Evolutionary conservation across 1,140 invertebrate species (phyloP).

Genomic region (Globodera rostochiensis): DNA sequence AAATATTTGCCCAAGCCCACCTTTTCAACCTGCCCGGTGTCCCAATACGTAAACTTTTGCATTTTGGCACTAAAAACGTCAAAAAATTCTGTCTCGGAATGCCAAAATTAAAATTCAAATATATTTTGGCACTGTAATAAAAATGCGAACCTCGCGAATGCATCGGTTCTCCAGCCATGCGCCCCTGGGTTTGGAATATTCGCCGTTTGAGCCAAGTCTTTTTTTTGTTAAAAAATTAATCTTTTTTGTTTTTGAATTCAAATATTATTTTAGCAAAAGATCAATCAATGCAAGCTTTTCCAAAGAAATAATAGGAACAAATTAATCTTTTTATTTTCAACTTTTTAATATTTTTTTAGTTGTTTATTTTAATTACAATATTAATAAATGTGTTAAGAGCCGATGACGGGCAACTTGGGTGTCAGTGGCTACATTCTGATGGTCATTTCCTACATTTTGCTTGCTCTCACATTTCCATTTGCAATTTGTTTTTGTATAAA

Average conservation of each 20-base stretch:
- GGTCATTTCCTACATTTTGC: constrained; percentile 72
- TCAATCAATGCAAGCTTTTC: no score
- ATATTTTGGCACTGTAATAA: not conserved
- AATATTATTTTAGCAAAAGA: no score
- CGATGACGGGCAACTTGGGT: constrained; percentile 33
- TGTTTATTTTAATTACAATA: no score
- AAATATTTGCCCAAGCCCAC: not conserved
- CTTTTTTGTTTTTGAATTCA: not conserved
- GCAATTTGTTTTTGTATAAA: constrained; percentile 91
- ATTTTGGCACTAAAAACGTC: no score
- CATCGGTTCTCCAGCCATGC: not conserved
- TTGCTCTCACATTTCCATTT: constrained; percentile 87
- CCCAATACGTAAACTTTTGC: no score
- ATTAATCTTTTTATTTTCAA: no score
- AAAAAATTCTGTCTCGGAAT: not conserved
- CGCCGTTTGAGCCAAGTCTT: constrained; percentile 3
- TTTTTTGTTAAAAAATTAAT: not conserved
- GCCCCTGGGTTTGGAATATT: not conserved
- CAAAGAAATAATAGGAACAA: no score
- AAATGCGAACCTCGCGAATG: not conserved
- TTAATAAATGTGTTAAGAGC: constrained; percentile 17
- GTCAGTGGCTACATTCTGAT: constrained; percentile 30
- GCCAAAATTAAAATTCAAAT: not conserved
- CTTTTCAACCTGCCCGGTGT: not conserved
- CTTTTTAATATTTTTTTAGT: no score